Base-by-base conservation (phyloP, 2,888 invertebrate species). In the Agrotis puta region DNA sequence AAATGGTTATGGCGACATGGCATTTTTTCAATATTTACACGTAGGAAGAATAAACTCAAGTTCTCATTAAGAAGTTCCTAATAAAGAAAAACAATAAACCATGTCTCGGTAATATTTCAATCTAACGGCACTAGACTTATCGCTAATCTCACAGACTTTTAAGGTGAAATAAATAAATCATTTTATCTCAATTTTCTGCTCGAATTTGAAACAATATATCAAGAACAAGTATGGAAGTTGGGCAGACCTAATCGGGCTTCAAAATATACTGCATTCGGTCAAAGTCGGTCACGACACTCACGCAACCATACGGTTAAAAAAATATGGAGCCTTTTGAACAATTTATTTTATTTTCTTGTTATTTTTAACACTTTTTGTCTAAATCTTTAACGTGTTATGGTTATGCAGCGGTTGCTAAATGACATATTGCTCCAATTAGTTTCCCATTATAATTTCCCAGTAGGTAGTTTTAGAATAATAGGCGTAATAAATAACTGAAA, bases 221-320 rank as follows among this genome's bases (percentile, higher is more conserved):
- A 24, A 57, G 18, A 13, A 13, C 63, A 6, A 39, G 27, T 71
- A 73, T 68, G 78, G 64, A 14, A 43, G 54, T 62, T 43, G 50
- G 50, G 33, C 24, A 33, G 24, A 54, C 61, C 43, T 47, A 67
- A 68, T 56, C 58, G 54, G 51, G 22, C 57, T 56, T 33, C 47
- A 59, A 47, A 65, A 51, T 70, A 66, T 66, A 81, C 24, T 64
- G 51, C 69, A 78, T 64, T 64, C 53, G 64, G 20, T 24, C 13
- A 62, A 67, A 62, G 77, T 64, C 64, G 66, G 48, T 51, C 62
- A 76, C 39, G 33, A 66, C 48, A 61, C 81, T 51, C 72, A 53
- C 78, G 78, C 65, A 16, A 53, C 54, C 47, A 22, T 81, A 64
- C 73, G 73, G 78, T 72, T n/a, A 22, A 11, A 20, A 22, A 11